These are phyloP conservation scores for Shargacucullia verbasci DNA, from an alignment of 2,888 invertebrate genomes.

Conservation along the genomic window DNA sequence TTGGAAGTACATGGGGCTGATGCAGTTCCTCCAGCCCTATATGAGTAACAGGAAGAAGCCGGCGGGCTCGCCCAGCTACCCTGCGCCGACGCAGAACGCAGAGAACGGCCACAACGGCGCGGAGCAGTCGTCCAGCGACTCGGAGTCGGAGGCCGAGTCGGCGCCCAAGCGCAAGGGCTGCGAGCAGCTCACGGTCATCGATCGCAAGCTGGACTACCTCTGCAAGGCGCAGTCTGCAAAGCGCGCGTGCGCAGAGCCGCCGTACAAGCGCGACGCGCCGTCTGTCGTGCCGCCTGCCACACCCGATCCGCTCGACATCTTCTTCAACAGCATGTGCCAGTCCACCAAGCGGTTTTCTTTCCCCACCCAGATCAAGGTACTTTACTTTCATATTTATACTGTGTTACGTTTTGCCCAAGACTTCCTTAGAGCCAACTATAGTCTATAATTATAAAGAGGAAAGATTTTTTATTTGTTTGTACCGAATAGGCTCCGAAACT, in stretches of 20 bases:
- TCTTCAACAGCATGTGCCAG: constrained; percentile 86
- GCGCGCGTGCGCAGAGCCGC: constrained; percentile 54
- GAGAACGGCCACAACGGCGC: constrained; percentile 49
- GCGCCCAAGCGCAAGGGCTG: constrained; percentile 64
- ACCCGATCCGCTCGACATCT: constrained; percentile 81
- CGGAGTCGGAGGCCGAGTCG: constrained; percentile 64
- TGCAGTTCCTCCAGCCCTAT: constrained; percentile 86
- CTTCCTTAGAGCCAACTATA: no score
- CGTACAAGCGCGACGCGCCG: constrained; percentile 45
- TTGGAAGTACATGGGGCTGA: constrained; percentile 82
- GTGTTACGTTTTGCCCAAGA: no score
- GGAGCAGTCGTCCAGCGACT: constrained; percentile 51
- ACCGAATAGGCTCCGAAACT: no score
- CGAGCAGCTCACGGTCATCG: constrained; percentile 70
- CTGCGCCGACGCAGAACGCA: constrained; percentile 42
- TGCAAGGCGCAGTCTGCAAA: constrained; percentile 66
- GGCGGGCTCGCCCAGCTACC: constrained; percentile 59
- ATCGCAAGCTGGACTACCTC: constrained; percentile 75
- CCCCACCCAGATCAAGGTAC: constrained; percentile 75
- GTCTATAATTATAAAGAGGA: no score
- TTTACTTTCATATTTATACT: neutral
- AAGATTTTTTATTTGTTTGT: no score
- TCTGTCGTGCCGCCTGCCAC: constrained; percentile 29
- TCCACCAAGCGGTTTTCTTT: constrained; percentile 81
- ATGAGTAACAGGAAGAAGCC: constrained; percentile 82